A percentile compares a stretch with the other conserved stretches of the same genome.
Conservation (phyloP, 1,140 invertebrate genomes). For the Lepidurus apus region DNA sequence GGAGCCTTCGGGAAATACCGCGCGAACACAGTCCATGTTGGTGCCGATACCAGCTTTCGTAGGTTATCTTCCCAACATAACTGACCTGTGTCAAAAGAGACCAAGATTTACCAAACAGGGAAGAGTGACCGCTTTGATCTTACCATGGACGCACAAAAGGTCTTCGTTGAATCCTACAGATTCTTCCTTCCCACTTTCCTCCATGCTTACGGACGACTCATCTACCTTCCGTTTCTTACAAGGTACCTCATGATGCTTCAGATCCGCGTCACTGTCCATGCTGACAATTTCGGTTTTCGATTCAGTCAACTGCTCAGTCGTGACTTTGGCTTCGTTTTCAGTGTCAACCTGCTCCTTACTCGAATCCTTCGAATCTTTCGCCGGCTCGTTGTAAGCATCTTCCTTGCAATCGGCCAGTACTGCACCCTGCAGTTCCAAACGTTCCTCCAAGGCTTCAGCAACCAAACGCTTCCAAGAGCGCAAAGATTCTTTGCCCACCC, state of each 20-base stretch:
- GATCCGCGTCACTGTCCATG: neutral
- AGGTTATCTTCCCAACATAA: slow-evolving; percentile 30
- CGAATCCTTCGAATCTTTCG: slow-evolving; percentile 13
- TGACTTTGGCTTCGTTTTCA: neutral
- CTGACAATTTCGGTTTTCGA: neutral
- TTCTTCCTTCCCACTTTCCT: slow-evolving; percentile 26
- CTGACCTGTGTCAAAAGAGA: neutral
- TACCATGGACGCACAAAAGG: slow-evolving; percentile 52
- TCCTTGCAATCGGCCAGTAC: slow-evolving; percentile 35
- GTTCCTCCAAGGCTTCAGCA: slow-evolving; percentile 39
- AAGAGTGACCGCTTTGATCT: slow-evolving; percentile 28
- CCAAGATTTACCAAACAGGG: neutral
- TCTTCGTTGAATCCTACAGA: slow-evolving; percentile 52
- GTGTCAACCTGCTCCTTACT: slow-evolving; percentile 24
- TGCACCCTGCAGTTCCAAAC: neutral
- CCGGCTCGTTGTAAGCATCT: slow-evolving; percentile 20
- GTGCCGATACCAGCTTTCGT: neutral
- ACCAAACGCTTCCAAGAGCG: slow-evolving; percentile 44
- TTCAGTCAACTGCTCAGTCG: neutral
- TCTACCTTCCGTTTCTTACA: slow-evolving; percentile 27
- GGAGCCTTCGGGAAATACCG: slow-evolving; percentile 25
- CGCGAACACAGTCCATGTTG: slow-evolving; percentile 25
- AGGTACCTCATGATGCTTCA: neutral
- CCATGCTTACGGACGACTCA: slow-evolving; percentile 13
- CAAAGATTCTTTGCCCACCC: slow-evolving; percentile 48